phyloP scores from a whole-genome alignment of 2,113 vertebrate genomes.

The Trochalopteron elliotii region DNA sequence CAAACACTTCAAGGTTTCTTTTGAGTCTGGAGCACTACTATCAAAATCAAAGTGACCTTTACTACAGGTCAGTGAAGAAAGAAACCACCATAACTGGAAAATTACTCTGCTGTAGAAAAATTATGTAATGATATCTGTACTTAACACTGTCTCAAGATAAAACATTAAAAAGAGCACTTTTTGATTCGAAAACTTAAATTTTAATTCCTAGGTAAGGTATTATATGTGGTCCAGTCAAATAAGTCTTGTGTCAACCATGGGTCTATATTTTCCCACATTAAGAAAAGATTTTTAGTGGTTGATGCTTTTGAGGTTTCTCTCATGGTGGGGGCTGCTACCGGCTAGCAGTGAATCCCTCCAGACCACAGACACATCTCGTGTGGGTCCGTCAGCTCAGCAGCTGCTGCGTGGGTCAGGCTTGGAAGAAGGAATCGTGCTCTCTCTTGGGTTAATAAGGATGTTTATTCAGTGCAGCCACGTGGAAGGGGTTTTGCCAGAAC shows the following conservation, averaged over 20 bases:
- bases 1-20: not conserved
- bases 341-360: no score
- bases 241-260: slow-evolving; percentile 24
- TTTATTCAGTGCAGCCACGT: no score
- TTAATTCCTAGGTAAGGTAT: slow-evolving; percentile 63
- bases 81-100: not conserved
- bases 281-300: slow-evolving; percentile 36
- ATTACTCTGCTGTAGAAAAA: not conserved
- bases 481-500: no score
- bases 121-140: not conserved
- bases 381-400: no score
- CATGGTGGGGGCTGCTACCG: no score
- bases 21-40: not conserved
- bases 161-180: not conserved
- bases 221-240: slow-evolving; percentile 16
- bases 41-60: not conserved
- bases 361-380: no score
- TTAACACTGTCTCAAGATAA: not conserved
- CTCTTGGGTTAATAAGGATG: no score
- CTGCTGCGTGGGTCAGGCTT: no score
- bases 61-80: not conserved
- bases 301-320: no score
- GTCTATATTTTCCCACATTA: not conserved
- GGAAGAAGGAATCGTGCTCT: no score
- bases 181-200: slow-evolving; percentile 53